phyloP scores from a whole-genome alignment of 1,140 invertebrate species.

The Cydia fagiglandana region DNA sequence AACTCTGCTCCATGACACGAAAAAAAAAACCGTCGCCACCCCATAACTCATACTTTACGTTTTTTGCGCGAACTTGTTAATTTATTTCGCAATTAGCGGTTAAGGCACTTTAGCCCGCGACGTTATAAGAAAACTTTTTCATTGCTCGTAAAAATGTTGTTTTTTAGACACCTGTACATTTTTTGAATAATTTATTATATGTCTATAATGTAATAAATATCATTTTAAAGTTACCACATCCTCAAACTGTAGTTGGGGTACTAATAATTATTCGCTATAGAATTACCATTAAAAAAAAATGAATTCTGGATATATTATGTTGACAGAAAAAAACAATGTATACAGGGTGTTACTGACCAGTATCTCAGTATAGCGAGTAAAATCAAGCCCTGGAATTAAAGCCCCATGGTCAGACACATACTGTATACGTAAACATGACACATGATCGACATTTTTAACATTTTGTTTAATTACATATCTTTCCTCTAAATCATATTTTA shows the following conservation, averaged over 20 bases:
- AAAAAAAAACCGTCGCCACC: conserved; percentile 9
- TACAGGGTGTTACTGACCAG: too few relatives aligned
- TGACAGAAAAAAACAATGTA: too few relatives aligned
- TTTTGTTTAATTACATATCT: too few relatives aligned
- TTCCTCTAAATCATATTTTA: neutral
- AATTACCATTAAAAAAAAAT: too few relatives aligned
- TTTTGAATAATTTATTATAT: conserved; percentile 46
- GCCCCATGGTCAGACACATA: too few relatives aligned
- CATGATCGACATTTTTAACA: too few relatives aligned
- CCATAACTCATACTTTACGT: conserved; percentile 57
- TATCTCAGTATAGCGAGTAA: too few relatives aligned
- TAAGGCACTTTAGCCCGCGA: conserved; percentile 53
- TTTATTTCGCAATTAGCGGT: conserved; percentile 73
- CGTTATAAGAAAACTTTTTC: conserved; percentile 73
- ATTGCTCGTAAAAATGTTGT: conserved; percentile 60
- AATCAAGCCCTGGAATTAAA: too few relatives aligned
- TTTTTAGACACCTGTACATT: conserved; percentile 59
- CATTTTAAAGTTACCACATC: neutral
- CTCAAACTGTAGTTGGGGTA: too few relatives aligned
- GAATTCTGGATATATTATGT: too few relatives aligned
- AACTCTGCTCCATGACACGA: neutral
- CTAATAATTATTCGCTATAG: too few relatives aligned
- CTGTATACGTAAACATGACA: too few relatives aligned
- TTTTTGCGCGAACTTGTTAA: conserved; percentile 67
- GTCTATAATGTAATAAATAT: neutral